Base-by-base conservation (phyloP, 2,113 vertebrate genomes). In the Strix aluco region DNA sequence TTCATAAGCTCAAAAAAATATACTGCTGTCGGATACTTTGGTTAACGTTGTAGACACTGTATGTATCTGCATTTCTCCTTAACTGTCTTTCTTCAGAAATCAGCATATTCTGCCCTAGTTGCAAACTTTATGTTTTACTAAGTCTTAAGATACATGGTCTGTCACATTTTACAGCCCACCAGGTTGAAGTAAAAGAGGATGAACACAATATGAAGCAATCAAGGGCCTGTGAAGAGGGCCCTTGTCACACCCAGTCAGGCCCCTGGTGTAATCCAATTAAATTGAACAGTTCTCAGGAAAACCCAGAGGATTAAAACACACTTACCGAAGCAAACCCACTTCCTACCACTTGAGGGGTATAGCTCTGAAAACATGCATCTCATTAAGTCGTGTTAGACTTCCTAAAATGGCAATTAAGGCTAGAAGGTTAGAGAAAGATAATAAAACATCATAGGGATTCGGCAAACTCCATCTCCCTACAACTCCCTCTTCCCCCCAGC, bases 381-480 rank as follows among this genome's bases (percentile, higher is more conserved):
- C 73, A 92, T 96, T 95, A 88, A 95, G 71, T 90, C 5, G 11
- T 30, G 70, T 81, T 92, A 77, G 49, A 49, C 66, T 51, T 92
- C 55, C 86, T 91, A 71, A 94, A 73, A 96, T 96, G 96, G 90
- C 95, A 96, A 92, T 97, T 95, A 97, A 93, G 94, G 86, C 55
- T 63, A 90, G 93, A 95, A 85, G 75, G 90, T 94, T 86, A 89
- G 92, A 84, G 89, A 81, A 92, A 94, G 96, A 96, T 94, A 87
- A 92, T 36, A 88, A 79, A 78, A 77, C 38, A n/a, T 57, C 63
- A 72, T 6, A 81, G 70, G 42, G 67, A 96, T 82, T 78, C 3
- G 0, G n/a, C 34, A 84, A 73, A 88, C 23, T 85, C 30, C 22
- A 29, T 71, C 51, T 81, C 61, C 51, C 57, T 66, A 34, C 19